A percentile compares a stretch with the other conserved stretches of the same genome.
phyloP scores from a whole-genome alignment of 2,113 vertebrate genomes.

The Cyrtonyx montezumae region DNA sequence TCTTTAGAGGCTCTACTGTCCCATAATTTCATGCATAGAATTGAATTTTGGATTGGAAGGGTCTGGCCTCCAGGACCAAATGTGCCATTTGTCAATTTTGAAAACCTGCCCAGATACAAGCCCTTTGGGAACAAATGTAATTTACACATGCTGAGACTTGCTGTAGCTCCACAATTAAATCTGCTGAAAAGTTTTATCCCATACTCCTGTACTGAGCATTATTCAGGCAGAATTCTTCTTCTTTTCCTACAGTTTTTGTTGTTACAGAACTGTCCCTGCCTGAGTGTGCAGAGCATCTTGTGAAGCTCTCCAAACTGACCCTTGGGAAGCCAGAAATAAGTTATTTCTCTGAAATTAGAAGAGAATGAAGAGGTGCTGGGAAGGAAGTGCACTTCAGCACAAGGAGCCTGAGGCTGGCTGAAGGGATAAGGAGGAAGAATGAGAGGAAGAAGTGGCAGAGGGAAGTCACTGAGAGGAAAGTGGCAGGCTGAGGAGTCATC shows the following conservation, averaged over 20 bases:
- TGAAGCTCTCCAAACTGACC: not conserved
- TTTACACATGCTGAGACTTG: not conserved
- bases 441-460: not conserved
- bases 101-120: not conserved
- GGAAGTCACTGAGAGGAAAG: fast-evolving
- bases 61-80: not conserved
- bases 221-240: not conserved
- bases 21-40: not conserved
- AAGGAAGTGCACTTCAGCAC: not conserved
- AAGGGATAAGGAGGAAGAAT: not conserved
- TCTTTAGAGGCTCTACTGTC: not conserved
- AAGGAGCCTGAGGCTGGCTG: not conserved
- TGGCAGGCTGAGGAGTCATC: not conserved
- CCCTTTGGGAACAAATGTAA: not conserved
- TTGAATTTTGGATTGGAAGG: not conserved
- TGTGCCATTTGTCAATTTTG: not conserved
- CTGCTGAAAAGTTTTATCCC: not conserved
- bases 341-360: not conserved
- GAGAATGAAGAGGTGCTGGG: not conserved
- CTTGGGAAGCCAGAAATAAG: not conserved
- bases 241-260: not conserved
- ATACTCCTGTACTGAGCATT: not conserved
- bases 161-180: not conserved
- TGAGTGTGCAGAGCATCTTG: not conserved
- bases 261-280: not conserved